Evolutionary conservation across 1,140 invertebrate genomes (phyloP), one percentile per base, ranked within the genome.

Genomic region (Penaeus indicus): DNA sequence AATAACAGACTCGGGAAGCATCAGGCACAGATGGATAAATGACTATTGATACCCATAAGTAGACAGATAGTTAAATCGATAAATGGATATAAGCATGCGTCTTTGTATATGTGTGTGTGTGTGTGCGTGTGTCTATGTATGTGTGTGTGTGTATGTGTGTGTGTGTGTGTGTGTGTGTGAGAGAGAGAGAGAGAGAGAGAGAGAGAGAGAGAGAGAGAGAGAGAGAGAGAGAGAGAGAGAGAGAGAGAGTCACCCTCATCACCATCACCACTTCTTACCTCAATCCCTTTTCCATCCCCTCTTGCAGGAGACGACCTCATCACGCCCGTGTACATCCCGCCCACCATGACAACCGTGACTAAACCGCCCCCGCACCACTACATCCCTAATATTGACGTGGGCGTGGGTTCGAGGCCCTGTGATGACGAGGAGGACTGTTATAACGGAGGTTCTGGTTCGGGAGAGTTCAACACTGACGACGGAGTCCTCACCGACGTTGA

Each of bases 301-400:
- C 47, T 67, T 90, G 3, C 90, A 93, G 93, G 92, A 79, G 97
- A 97, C 92, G 97, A 98, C 92, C 94, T 98, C 22, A 97, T 98
- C 82, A 98, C 97, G 0, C 97, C 97, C 0, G 97, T 98, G 0
- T 98, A 97, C 93, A 96, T 97, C 21, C 96, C 97, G 27, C 95
- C 96, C 8, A 97, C 97, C 38, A 94, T 95, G 90, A 94, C 95
- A 86, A 90, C 90, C 10, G 64, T 81, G 27, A 85, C 85, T 75
- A 89, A 91, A 60, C 90, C 87, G 13, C 69, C 64, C 61, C 81
- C 69, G n/a, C 78, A 64, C 75, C 27, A 84, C 63, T 25, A 84
- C 86, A 64, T 84, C 79, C 64, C 90, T 47, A n/a, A 84, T 85
- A 32, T 22, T 1, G 88, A 86, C 27, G 62, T 78, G 16, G 91